Evolutionary conservation across 1,140 invertebrate species (phyloP).

Genomic region (Drosophila oshimai): DNA sequence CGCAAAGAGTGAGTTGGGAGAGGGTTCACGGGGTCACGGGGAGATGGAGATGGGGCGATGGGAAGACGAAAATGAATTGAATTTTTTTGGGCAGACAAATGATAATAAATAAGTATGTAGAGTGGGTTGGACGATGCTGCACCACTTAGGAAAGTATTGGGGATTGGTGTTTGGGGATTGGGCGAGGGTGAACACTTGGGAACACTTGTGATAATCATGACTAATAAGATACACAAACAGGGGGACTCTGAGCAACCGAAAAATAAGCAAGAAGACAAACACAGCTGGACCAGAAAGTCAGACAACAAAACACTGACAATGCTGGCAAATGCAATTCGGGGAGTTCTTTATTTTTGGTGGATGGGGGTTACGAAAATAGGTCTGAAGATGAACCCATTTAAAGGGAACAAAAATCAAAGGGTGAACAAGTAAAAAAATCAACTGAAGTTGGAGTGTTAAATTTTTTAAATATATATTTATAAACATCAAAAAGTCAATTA

Average conservation of each 20-base stretch:
- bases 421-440: background rate
- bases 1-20: background rate
- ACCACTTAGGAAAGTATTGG: slow-evolving; percentile 7
- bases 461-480: background rate
- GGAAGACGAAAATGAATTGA: slow-evolving; percentile 19
- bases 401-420: background rate
- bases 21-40: slow-evolving; percentile 10
- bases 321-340: slow-evolving; percentile 23
- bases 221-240: slow-evolving; percentile 73
- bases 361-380: slow-evolving; percentile 17
- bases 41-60: slow-evolving; percentile 16
- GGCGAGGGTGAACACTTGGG: slow-evolving; percentile 47
- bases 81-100: slow-evolving; percentile 56
- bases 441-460: background rate
- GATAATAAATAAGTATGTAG: slow-evolving; percentile 74
- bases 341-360: background rate
- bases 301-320: slow-evolving; percentile 21
- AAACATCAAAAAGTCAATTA: too few species aligned
- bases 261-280: slow-evolving; percentile 37
- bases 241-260: slow-evolving; percentile 1
- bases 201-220: slow-evolving; percentile 80
- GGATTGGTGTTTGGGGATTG: background rate
- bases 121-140: slow-evolving; percentile 14
- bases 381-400: slow-evolving; percentile 1
- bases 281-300: slow-evolving; percentile 24